Percentiles rank a stretch among this genome's conserved stretches.
Evolutionary conservation across 1,140 invertebrate species (phyloP).

Genomic region (Linepithema humile): DNA sequence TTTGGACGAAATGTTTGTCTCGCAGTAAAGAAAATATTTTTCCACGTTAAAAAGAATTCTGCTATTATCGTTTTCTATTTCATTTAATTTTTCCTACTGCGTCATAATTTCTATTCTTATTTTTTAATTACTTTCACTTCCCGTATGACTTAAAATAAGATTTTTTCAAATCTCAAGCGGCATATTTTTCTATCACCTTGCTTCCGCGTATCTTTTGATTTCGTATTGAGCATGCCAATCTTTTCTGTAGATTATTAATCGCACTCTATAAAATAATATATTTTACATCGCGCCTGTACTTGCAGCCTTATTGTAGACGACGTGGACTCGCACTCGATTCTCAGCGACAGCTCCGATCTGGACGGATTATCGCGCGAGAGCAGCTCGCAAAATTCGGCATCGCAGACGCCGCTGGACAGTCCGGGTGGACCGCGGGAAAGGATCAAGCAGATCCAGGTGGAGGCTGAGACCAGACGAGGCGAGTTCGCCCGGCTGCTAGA

Average conservation of each 20-base stretch:
- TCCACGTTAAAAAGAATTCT: too few species aligned
- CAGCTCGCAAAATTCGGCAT: slow-evolving; percentile 69
- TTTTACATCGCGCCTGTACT: slow-evolving; percentile 14
- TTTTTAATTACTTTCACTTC: too few species aligned
- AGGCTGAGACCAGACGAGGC: slow-evolving; percentile 82
- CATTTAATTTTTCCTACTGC: too few species aligned
- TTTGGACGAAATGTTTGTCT: too few species aligned
- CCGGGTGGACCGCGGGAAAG: slow-evolving; percentile 74
- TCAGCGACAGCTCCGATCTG: slow-evolving; percentile 68
- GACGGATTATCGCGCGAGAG: slow-evolving; percentile 71
- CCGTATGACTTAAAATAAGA: too few species aligned
- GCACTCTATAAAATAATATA: not conserved
- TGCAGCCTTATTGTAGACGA: slow-evolving; percentile 77
- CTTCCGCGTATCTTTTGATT: not conserved
- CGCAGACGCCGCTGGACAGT: slow-evolving; percentile 75
- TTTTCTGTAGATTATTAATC: not conserved
- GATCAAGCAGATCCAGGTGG: slow-evolving; percentile 80
- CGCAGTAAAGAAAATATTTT: too few species aligned
- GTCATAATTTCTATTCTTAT: too few species aligned
- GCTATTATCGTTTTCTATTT: too few species aligned
- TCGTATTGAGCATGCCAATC: not conserved
- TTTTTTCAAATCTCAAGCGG: too few species aligned
- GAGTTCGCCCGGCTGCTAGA: slow-evolving; percentile 84
- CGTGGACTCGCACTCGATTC: slow-evolving; percentile 75
- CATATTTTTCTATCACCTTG: too few species aligned